Base-by-base conservation (phyloP, 2,888 invertebrate genomes). In the Rhopalosiphum nymphaeae region DNA sequence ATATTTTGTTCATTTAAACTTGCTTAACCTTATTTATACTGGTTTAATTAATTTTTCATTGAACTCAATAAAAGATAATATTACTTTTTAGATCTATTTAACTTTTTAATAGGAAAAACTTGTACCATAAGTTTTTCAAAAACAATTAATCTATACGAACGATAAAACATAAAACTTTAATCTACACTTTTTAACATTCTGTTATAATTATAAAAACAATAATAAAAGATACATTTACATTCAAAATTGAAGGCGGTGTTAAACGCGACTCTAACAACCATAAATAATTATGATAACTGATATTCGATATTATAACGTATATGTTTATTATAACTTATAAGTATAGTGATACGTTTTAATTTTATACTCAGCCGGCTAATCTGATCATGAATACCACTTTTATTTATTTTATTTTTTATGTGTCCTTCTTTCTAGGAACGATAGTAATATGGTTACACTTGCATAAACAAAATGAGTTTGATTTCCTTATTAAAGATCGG, bases 401-500 rank as follows among this genome's bases (percentile, higher is more conserved):
- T 53, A 53, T 53, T 78, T 53, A 78, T 26, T 26, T 25, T 21
- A 16, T 67, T 67, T 61, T 67, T 53, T 56, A 49, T 49, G 11
- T 36, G n/a, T 78, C 36, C 67, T 67, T 46, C 67, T 61, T 26
- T 44, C 26, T 91, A 25, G 67, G 2, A 67, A 78, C 16, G 1
- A 53, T 13, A 56, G 26, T 44, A 46, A 4, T 46, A 46, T 86
- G 46, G 46, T 44, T 86, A 86, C 7, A 44, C 57, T 44, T 86
- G 42, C 7, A 44, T 57, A 61, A 13, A 16, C 57, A 2, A 89
- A 7, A 56, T 42, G 44, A n/a, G 25, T 84, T 91, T 16, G 29
- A 29, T 91, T 91, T 91, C 91, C 91, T 42, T 84, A 53, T 84
- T 91, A 26, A 91, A 42, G 16, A 53, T 53, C 44, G 91, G n/a